Conservation (phyloP, 2,888 invertebrate genomes). For the Melanotus villosus region DNA sequence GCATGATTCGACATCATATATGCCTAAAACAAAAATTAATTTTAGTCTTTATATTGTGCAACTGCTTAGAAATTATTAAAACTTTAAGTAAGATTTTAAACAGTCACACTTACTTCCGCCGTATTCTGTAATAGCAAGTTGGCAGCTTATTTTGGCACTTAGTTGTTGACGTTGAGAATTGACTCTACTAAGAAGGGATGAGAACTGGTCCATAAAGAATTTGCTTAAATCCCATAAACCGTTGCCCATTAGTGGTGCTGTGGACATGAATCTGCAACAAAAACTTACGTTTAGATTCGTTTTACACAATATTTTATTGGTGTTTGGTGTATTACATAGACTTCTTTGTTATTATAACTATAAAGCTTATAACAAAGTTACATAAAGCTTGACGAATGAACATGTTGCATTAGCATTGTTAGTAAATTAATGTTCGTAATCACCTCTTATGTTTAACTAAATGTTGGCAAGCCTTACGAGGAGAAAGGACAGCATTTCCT, state of each 20-base stretch:
- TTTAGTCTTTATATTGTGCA: not conserved
- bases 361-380: too few species aligned
- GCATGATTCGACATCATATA: slow-evolving; percentile 65
- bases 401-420: not conserved
- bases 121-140: slow-evolving; percentile 78
- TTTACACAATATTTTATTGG: not conserved
- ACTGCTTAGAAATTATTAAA: too few species aligned
- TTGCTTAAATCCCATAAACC: slow-evolving; percentile 73
- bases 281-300: slow-evolving; percentile 13
- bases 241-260: slow-evolving; percentile 80
- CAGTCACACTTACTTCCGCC: slow-evolving; percentile 68
- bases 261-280: slow-evolving; percentile 76
- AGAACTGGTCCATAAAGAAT: slow-evolving; percentile 75
- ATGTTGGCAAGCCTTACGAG: slow-evolving; percentile 41
- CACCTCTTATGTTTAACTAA: slow-evolving; percentile 47
- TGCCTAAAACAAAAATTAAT: slow-evolving; percentile 58
- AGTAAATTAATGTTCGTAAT: slow-evolving; percentile 30
- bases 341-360: too few species aligned
- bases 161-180: slow-evolving; percentile 68
- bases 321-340: too few species aligned
- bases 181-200: slow-evolving; percentile 69
- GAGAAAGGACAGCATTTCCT: slow-evolving; percentile 61
- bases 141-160: slow-evolving; percentile 74
- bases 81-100: too few species aligned
- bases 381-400: too few species aligned